Conservation (phyloP, 37 sponge, comb jelly and placozoan genomes). For the Mnemiopsis leidyi region DNA sequence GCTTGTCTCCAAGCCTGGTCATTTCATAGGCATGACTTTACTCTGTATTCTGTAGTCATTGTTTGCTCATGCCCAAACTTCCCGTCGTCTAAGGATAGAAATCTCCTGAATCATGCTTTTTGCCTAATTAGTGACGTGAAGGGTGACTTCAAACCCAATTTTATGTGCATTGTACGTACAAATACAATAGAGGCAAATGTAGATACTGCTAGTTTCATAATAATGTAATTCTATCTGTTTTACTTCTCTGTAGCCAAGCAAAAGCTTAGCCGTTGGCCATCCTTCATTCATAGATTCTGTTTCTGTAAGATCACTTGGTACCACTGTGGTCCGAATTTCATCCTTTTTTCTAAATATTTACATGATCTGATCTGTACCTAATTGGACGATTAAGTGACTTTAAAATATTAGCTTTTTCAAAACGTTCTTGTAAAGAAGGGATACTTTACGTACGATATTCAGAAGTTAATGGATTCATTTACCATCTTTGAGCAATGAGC, state of each 20-base stretch:
- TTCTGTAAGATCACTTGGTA: too few relatives aligned
- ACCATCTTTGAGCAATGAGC: not conserved
- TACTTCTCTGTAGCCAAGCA: too few relatives aligned
- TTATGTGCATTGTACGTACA: too few relatives aligned
- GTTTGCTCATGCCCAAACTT: not conserved
- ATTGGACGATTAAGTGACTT: not conserved
- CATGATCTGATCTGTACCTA: not conserved
- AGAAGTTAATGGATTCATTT: not conserved
- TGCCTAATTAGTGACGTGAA: not conserved
- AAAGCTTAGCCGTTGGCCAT: too few relatives aligned
- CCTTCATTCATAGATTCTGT: too few relatives aligned
- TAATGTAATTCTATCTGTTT: too few relatives aligned
- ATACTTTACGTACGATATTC: not conserved
- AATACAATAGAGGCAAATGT: too few relatives aligned
- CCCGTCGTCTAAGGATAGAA: not conserved
- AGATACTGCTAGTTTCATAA: too few relatives aligned
- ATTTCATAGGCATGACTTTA: not conserved
- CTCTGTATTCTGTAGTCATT: not conserved
- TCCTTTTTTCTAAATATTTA: too few relatives aligned
- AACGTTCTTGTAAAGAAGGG: not conserved
- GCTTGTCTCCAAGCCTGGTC: not conserved
- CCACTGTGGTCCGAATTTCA: too few relatives aligned
- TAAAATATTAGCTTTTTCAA: too few relatives aligned
- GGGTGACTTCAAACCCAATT: too few relatives aligned
- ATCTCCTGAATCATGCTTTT: not conserved